Conservation (phyloP, 2,797 vertebrate genomes). For the Melanotaenia nigrans region DNA sequence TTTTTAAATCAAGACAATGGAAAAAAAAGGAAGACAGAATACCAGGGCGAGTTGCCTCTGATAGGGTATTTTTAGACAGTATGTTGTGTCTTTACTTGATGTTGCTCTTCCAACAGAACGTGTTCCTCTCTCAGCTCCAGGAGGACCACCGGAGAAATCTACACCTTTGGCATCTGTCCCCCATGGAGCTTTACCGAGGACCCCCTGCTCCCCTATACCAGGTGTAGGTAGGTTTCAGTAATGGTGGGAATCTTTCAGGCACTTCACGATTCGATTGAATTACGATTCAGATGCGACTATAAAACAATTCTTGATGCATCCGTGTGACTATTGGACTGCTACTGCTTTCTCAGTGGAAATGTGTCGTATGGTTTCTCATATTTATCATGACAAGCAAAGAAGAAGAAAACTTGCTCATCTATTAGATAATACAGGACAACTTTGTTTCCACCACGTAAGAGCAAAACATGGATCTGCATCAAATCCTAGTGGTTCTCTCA, state of each 20-base stretch:
- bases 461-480: no score
- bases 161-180: conserved; percentile 64
- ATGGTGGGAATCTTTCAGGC: neutral
- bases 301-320: neutral
- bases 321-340: neutral
- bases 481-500: no score
- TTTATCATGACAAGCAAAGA: no score
- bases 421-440: no score
- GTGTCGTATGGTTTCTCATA: no score
- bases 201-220: conserved; percentile 86
- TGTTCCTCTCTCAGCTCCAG: conserved; percentile 82
- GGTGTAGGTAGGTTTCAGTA: conserved; percentile 88
- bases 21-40: neutral
- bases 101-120: conserved; percentile 70
- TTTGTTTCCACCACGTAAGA: no score
- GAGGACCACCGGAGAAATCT: conserved; percentile 89
- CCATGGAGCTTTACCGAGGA: conserved; percentile 80
- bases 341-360: neutral
- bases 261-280: neutral
- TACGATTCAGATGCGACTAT: neutral
- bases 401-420: no score
- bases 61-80: conserved; percentile 15
- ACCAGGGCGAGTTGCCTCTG: conserved; percentile 5
- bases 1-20: neutral
- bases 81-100: conserved; percentile 15